Conservation (phyloP, 2,888 invertebrate genomes). For the Tinea trinotella region DNA sequence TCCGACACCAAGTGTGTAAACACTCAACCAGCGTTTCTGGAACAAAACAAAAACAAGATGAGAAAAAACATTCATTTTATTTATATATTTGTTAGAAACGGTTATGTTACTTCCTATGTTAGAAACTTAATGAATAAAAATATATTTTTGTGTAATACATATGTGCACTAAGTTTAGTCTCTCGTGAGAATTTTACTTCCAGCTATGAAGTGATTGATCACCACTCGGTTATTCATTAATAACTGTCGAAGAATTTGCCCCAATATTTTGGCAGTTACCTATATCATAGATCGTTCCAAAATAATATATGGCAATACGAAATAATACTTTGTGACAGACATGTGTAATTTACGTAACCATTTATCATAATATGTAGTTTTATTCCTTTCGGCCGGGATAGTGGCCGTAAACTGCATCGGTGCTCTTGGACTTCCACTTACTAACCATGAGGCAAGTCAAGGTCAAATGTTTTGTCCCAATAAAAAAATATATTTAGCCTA, state of each 20-base stretch:
- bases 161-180: constrained; percentile 14
- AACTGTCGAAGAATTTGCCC: constrained; percentile 58
- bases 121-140: no score
- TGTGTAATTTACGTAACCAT: not conserved
- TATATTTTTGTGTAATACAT: no score
- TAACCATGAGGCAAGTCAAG: no score
- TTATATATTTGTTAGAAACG: no score
- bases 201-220: constrained; percentile 52
- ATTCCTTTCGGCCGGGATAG: no score
- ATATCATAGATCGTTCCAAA: constrained; percentile 14
- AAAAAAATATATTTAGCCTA: no score
- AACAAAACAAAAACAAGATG: constrained; percentile 59
- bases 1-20: constrained; percentile 77
- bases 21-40: constrained; percentile 80
- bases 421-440: no score
- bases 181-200: constrained; percentile 26
- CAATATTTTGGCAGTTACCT: constrained; percentile 35
- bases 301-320: constrained; percentile 12
- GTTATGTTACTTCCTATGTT: no score
- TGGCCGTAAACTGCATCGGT: no score
- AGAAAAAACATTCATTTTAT: no score
- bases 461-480: no score
- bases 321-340: constrained; percentile 13
- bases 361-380: not conserved
- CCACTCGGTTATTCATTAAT: constrained; percentile 58